Evolutionary conservation across 2,888 invertebrate genomes (phyloP), one percentile per base, ranked within the genome.

Genomic region (Leuctra nigra): DNA sequence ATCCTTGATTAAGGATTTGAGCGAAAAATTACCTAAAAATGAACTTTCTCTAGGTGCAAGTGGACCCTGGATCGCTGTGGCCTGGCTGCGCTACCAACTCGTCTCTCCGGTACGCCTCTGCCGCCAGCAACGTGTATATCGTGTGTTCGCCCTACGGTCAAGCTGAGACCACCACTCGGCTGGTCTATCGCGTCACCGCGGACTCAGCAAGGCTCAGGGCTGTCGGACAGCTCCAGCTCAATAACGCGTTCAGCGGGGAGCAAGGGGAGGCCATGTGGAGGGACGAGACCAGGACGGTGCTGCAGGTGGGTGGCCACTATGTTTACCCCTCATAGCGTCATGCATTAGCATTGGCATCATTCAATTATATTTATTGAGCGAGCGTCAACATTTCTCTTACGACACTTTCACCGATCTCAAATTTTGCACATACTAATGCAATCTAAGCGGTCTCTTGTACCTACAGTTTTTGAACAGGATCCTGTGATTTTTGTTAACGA

Each of bases 171-270:
- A 59, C 59, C n/a, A 59, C 56, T 13, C 56, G 59, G 4, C 56
- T 47, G 14, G 59, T 59, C 4, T 59, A 59, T 33, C 47, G 46
- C 14, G 25, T 56, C 11, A 25, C n/a, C 11, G 54, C 54, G 20
- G 41, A 44, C 4, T 38, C 33, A 7, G 7, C 4, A 9, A 4
- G n/a, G 7, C 48, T 59, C 11, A 38, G 52, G 18, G 59, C 53
- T 3, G 29, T 39, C n/a, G 59, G 59, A n/a, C 56, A 59, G 25
- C 33, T 59, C 29, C 59, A 59, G 39, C 53, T 59, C 18, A 53
- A 50, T 23, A n/a, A 36, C 11, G 13, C 24, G 9, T 58, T 50
- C 41, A 55, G 36, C 6, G 24, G 23, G 18, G 20, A 13, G 6
- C 39, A 46, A 4, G 55, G 54, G 4, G 14, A 38, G 11, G 52